Base-by-base conservation (phyloP, 2,113 vertebrate species). In the Cavia porcellus region DNA sequence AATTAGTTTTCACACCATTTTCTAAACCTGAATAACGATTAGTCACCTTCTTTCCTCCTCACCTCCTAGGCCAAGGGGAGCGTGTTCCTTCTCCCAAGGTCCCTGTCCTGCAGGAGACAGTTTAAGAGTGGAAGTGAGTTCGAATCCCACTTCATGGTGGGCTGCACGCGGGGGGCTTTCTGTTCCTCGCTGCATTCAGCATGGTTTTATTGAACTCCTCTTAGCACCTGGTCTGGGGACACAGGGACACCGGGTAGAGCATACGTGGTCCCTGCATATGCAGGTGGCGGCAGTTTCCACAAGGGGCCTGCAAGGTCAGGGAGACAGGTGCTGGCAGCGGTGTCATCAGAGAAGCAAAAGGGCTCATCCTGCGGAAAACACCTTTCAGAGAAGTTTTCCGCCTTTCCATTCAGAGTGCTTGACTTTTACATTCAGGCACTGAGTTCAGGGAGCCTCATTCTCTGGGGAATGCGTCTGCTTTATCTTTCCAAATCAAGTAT, bases 1-100 rank as follows among this genome's bases (percentile, higher is more conserved):
- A 12, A 47, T 86, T 89, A 13, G 38, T 64, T 97, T 92, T 86
- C n/a, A 85, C 89, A 42, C 28, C 52, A 14, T n/a, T 68, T 81
- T 61, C 70, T 35, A 79, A 88, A 32, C 11, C 61, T 17, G 12
- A 81, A 30, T 10, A 25, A 32, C 6, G 1, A 5, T 92, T 38
- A 80, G 62, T 84, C 89, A 61, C 57, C 45, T 22, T 0, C 30
- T 38, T 80, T 70, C 55, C 61, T 68, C 22, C 64, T 86, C 22
- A 11, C 13, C 52, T 93, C 68, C 84, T 52, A 28, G 38, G 42
- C 47, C 61, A 72, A 59, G n/a, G 68, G 17, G 61, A 84, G 7
- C 38, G n/a, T 3, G 52, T 55, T 42, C 64, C 84, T 90, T 70
- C n/a, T 72, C 45, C 45, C n/a, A 42, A 20, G 2, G 9, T 75